Evolutionary conservation across 2,888 invertebrate species (phyloP), one percentile per base, ranked within the genome.

Genomic region (Oscheius myriophilus): DNA sequence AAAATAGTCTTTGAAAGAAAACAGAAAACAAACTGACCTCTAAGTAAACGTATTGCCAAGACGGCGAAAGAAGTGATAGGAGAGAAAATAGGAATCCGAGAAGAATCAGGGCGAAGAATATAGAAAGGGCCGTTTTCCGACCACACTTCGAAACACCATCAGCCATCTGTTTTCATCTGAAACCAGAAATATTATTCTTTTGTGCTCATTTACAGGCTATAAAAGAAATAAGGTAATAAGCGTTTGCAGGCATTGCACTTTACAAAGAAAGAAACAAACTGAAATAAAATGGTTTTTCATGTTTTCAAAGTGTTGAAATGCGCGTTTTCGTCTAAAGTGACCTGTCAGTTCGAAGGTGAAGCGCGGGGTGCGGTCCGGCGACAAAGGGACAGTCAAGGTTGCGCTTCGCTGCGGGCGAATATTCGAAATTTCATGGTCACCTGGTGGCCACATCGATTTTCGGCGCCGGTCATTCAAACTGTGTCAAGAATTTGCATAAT

Each of bases 1-100:
- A n/a, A n/a, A n/a, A n/a, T n/a, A n/a, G n/a, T n/a, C n/a, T n/a
- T n/a, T n/a, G n/a, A n/a, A n/a, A n/a, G n/a, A n/a, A n/a, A n/a
- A n/a, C n/a, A n/a, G n/a, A n/a, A n/a, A n/a, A n/a, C n/a, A 9
- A 49, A 54, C 69, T 23, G 3, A 82, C 82, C 75, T 85, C 85
- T 41, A 85, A 70, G 67, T 81, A 82, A 12, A 81, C 85, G 57
- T 79, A 80, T 69, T 85, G 85, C 85, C 85, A 85, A 39, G 79
- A 79, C 9, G 85, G 85, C 23, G 79, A 81, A 25, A 84, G 72
- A 39, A 85, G 65, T 16, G 82, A 80, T 23, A 84, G n/a, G 21
- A 86, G 72, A 42, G 74, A 79, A n/a, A 79, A 69, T 6, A 82
- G 63, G 66, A 84, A 85, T 23, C 78, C 82, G 21, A 83, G 26